Percentiles rank a stretch among this genome's conserved stretches.
These are phyloP conservation scores for Thunnus thynnus DNA, from an alignment of 2,113 vertebrate genomes.

Conservation along the genomic window DNA sequence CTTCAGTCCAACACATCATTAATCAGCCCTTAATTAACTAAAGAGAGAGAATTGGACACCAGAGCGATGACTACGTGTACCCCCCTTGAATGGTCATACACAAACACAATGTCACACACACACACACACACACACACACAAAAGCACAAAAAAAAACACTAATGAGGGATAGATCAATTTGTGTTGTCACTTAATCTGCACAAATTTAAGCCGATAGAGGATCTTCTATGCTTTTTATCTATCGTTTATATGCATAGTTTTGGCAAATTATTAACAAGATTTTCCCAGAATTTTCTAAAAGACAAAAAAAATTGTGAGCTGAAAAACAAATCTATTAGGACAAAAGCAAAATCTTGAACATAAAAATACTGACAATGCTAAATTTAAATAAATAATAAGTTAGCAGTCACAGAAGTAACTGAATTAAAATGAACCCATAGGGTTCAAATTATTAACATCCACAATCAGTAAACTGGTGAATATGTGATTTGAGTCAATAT, in stretches of 20 bases:
- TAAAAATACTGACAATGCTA: too few relatives aligned
- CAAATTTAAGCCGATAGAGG: slow-evolving; percentile 8
- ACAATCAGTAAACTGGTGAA: not conserved
- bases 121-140: slow-evolving; percentile 25
- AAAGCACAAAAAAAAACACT: slow-evolving; percentile 36
- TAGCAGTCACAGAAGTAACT: too few relatives aligned
- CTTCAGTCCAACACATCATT: slow-evolving; percentile 78
- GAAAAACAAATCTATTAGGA: not conserved
- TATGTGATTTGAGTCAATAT: too few relatives aligned
- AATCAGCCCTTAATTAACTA: slow-evolving; percentile 83
- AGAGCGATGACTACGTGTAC: slow-evolving; percentile 58
- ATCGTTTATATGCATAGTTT: slow-evolving; percentile 7
- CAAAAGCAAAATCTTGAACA: too few relatives aligned
- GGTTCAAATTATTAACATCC: too few relatives aligned
- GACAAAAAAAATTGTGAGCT: not conserved
- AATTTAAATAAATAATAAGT: too few relatives aligned
- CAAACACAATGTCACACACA: slow-evolving; percentile 23
- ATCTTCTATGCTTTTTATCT: not conserved
- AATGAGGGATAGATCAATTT: slow-evolving; percentile 50
- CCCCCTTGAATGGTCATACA: slow-evolving; percentile 39
- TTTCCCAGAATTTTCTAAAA: not conserved
- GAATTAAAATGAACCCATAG: too few relatives aligned
- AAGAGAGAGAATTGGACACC: slow-evolving; percentile 63
- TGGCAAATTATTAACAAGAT: not conserved
- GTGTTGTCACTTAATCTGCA: slow-evolving; percentile 35